These are phyloP conservation scores for Chloroceryle aenea DNA, from an alignment of 2,113 vertebrate genomes.

Conservation along the genomic window DNA sequence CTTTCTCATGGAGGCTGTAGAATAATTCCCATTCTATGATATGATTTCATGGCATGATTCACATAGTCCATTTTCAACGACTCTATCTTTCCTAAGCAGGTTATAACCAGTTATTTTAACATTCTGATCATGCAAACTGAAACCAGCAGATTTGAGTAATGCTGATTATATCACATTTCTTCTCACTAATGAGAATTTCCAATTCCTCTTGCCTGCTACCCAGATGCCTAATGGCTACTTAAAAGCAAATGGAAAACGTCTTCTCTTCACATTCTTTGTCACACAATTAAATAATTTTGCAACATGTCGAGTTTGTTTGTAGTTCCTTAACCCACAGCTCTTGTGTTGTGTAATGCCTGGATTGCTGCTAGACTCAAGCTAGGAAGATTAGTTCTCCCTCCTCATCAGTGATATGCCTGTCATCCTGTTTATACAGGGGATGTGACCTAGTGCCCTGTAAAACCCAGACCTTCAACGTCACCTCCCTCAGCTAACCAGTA, in stretches of 20 bases:
- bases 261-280: slow-evolving; percentile 45
- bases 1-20: neutral
- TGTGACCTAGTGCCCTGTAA: slow-evolving; percentile 1
- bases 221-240: neutral
- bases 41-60: neutral
- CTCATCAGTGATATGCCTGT: neutral
- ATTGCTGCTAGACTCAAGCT: neutral
- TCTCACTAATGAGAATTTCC: slow-evolving; percentile 59
- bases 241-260: slow-evolving; percentile 40
- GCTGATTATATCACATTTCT: slow-evolving; percentile 61
- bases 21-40: neutral
- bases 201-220: slow-evolving; percentile 38
- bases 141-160: slow-evolving; percentile 57
- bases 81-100: slow-evolving; percentile 51
- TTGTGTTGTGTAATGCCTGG: neutral
- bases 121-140: slow-evolving; percentile 29
- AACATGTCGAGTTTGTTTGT: slow-evolving; percentile 29
- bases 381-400: slow-evolving; percentile 1
- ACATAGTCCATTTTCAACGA: neutral
- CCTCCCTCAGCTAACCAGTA: neutral
- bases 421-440: neutral
- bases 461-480: neutral
- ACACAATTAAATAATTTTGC: slow-evolving; percentile 33
- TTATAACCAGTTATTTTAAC: slow-evolving; percentile 60
- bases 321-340: slow-evolving; percentile 14